These are phyloP conservation scores for Zaprionus tsacasi DNA, from an alignment of 1,140 invertebrate species.

Conservation along the genomic window DNA sequence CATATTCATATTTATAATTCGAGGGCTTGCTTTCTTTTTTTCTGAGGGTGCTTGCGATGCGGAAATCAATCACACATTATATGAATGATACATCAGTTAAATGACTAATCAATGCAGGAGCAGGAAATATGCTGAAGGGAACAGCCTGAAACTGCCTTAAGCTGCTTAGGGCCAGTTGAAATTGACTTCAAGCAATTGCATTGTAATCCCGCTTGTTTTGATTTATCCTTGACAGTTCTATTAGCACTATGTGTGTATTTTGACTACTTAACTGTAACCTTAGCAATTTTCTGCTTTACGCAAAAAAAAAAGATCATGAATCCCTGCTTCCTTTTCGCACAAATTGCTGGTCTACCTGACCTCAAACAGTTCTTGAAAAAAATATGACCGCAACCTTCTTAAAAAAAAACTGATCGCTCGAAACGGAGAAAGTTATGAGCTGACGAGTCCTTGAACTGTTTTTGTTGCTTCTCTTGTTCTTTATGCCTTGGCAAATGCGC, in stretches of 20 bases:
- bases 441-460: slow-evolving; percentile 74
- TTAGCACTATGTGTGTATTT: neutral
- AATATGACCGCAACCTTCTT: slow-evolving; percentile 62
- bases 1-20: slow-evolving; percentile 19
- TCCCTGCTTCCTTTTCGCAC: slow-evolving; percentile 11
- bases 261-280: slow-evolving; percentile 1
- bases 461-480: slow-evolving; percentile 67
- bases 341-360: slow-evolving; percentile 50
- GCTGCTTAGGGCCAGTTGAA: neutral
- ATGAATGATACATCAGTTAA: slow-evolving; percentile 6
- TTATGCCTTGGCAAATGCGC: slow-evolving; percentile 57
- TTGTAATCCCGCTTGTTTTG: neutral
- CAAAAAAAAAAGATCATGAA: neutral
- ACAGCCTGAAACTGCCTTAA: neutral
- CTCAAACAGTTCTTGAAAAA: slow-evolving; percentile 45
- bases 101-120: slow-evolving; percentile 29
- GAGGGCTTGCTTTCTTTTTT: slow-evolving; percentile 62
- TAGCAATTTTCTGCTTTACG: neutral
- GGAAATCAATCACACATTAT: slow-evolving; percentile 53
- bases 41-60: slow-evolving; percentile 30
- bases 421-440: slow-evolving; percentile 65
- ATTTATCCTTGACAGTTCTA: slow-evolving; percentile 7
- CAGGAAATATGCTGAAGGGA: slow-evolving; percentile 2
- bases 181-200: neutral
- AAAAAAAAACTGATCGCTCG: slow-evolving; percentile 38